Conservation (phyloP, 2,888 invertebrate genomes). For the Theretra japonica region DNA sequence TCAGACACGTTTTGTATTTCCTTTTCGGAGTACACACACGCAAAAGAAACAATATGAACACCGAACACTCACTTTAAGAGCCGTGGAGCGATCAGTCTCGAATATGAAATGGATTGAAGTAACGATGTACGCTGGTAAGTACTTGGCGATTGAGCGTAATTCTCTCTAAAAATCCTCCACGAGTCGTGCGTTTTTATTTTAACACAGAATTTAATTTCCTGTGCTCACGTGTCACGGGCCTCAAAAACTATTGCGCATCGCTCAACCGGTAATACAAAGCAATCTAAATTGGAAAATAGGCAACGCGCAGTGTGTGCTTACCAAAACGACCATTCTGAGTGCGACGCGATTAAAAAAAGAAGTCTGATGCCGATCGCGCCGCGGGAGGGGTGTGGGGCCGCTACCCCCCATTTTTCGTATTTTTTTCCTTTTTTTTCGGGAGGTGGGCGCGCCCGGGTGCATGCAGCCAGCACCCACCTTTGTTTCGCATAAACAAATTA, state of each 20-base stretch:
- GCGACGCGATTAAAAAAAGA: slow-evolving; percentile 85
- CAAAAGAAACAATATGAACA: not conserved
- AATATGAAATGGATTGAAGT: not conserved
- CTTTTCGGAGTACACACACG: no score
- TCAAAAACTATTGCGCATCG: slow-evolving; percentile 84
- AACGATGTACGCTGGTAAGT: not conserved
- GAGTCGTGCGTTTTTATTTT: slow-evolving; percentile 23
- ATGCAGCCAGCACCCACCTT: slow-evolving; percentile 83
- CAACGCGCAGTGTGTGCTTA: slow-evolving; percentile 84
- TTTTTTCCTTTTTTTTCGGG: slow-evolving; percentile 80
- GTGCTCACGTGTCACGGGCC: slow-evolving; percentile 76
- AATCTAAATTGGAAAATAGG: slow-evolving; percentile 85
- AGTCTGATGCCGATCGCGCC: slow-evolving; percentile 83
- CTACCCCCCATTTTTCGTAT: slow-evolving; percentile 68
- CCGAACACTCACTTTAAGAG: not conserved
- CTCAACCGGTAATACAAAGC: slow-evolving; percentile 84
- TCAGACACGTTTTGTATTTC: not conserved
- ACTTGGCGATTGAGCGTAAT: not conserved
- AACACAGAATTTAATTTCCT: slow-evolving; percentile 78
- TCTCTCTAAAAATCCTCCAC: slow-evolving; percentile 9
- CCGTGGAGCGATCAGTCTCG: not conserved
- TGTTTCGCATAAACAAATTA: slow-evolving; percentile 85
- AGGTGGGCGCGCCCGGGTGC: slow-evolving; percentile 81
- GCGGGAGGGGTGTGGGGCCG: slow-evolving; percentile 71
- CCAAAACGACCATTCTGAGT: slow-evolving; percentile 82